Evolutionary conservation across 2,888 invertebrate species (phyloP).

Genomic region (Dasysyrphus tricinctus): DNA sequence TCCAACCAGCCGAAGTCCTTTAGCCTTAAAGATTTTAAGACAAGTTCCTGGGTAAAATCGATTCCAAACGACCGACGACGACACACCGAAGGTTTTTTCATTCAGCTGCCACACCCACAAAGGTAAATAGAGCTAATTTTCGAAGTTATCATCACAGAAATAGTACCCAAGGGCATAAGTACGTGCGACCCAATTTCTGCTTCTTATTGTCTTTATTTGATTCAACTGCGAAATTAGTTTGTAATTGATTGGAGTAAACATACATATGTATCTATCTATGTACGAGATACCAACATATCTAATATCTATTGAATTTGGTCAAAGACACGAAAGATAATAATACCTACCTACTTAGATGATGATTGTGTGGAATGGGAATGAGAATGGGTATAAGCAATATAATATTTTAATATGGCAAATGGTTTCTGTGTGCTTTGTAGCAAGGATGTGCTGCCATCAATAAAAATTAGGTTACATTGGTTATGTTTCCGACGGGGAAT

Average conservation of each 20-base stretch:
- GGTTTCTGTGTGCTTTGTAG: not conserved
- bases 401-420: constrained; percentile 45
- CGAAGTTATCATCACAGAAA: not conserved
- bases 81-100: not conserved
- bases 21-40: too few relatives aligned
- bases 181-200: not conserved
- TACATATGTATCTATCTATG: too few relatives aligned
- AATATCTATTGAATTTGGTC: constrained; percentile 26
- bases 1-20: too few relatives aligned
- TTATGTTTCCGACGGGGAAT: constrained; percentile 34
- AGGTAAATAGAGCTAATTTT: not conserved
- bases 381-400: constrained; percentile 6
- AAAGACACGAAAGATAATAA: constrained; percentile 40
- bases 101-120: not conserved
- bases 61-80: too few relatives aligned
- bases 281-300: too few relatives aligned
- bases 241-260: constrained; percentile 59
- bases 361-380: not conserved
- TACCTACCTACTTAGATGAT: constrained; percentile 22
- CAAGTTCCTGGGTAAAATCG: too few relatives aligned
- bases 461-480: constrained; percentile 64
- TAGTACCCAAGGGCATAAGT: not conserved
- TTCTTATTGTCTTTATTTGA: not conserved
- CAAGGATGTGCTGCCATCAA: constrained; percentile 38
- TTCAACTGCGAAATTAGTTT: constrained; percentile 14